Evolutionary conservation across 1,140 invertebrate genomes (phyloP), one percentile per base, ranked within the genome.

Genomic region (Ditylenchus dipsaci): DNA sequence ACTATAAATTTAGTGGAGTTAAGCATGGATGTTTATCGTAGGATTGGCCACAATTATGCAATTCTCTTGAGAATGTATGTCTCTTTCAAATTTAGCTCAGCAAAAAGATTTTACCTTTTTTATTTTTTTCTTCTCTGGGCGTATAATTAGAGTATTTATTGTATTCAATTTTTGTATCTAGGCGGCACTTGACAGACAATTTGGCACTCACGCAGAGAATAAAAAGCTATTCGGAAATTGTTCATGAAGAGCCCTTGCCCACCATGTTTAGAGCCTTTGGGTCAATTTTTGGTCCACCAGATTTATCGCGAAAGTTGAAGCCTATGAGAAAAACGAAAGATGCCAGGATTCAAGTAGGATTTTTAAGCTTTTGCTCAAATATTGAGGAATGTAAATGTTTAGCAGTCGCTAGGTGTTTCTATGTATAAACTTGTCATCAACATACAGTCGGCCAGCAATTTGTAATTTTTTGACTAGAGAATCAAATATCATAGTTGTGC

Each of bases 251-350:
- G 17, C 38, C 66, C 9, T 7, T 76, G 3, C 75, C 74, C 1
- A 30, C 19, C 17, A 53, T 63, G 0, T 62, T 67, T 45, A 13
- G 11, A 21, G n/a, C 49, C 27, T 65, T 74, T 49, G 68, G 61
- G n/a, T 33, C 59, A n/a, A 26, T 76, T 21, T 76, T 74, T 42
- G 29, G 38, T 13, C 56, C 72, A 23, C 26, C 66, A 9, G 76
- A 76, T 59, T 33, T 78, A n/a, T 75, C 74, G 19, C 61, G 75
- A 30, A 74, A 77, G 27, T 29, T 76, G 26, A 76, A 76, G 47
- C 73, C 75, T 1, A 79, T 79, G 77, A 21, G 71, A 47, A 23
- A 27, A 15, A 26, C 7, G 27, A 49, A 53, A 26, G 26, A 17
- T 30, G 23, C 9, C 17, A 29, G 42, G 49, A 43, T 5, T 21